Percentiles rank a stretch among this genome's conserved stretches.
Evolutionary conservation across 2,797 vertebrate species (phyloP).

Genomic region (Sebastes elongatus): DNA sequence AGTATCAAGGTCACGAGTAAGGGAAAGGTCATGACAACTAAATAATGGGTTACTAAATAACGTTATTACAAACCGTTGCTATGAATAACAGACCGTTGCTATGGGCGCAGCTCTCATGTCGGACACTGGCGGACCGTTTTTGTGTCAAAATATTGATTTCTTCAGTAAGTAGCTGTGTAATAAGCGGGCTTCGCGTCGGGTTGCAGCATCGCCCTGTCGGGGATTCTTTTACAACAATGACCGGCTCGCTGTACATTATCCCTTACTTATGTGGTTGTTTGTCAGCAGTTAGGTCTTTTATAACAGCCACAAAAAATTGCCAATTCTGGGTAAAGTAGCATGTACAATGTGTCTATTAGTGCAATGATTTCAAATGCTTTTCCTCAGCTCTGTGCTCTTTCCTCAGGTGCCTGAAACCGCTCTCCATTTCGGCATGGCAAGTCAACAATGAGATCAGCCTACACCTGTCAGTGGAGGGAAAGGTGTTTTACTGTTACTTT

Average conservation of each 20-base stretch:
- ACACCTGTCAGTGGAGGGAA: constrained; percentile 90
- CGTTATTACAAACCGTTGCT: too few relatives aligned
- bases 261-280: neutral
- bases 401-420: constrained; percentile 86
- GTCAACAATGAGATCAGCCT: constrained; percentile 89
- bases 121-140: too few relatives aligned
- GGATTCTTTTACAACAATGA: too few relatives aligned
- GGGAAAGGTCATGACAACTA: neutral
- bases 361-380: neutral
- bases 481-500: constrained; percentile 58
- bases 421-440: constrained; percentile 88
- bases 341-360: neutral
- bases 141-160: too few relatives aligned
- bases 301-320: neutral
- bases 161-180: too few relatives aligned
- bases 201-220: too few relatives aligned
- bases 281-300: neutral
- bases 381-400: neutral
- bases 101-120: too few relatives aligned
- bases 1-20: neutral
- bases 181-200: too few relatives aligned
- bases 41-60: too few relatives aligned
- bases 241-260: too few relatives aligned
- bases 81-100: too few relatives aligned
- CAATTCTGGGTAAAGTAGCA: neutral